phyloP scores from a whole-genome alignment of 2,113 vertebrate genomes.

The Pungitius pungitius region DNA sequence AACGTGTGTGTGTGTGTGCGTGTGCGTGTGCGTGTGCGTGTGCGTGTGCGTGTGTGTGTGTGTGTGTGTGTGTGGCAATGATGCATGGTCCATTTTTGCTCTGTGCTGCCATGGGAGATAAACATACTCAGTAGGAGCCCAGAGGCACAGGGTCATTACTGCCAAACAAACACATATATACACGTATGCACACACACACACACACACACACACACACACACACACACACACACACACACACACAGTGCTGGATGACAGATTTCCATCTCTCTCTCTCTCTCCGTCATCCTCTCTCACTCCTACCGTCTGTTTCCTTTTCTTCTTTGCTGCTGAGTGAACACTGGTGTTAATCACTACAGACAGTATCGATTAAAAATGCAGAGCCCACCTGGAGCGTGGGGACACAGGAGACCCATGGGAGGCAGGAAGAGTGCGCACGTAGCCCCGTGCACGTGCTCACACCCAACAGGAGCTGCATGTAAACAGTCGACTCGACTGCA shows the following conservation, averaged over 20 bases:
- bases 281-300: slow-evolving; percentile 35
- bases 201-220: slow-evolving; percentile 21
- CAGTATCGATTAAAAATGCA: slow-evolving; percentile 83
- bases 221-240: slow-evolving; percentile 50
- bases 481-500: slow-evolving; percentile 52
- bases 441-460: slow-evolving; percentile 35
- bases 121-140: slow-evolving; percentile 79
- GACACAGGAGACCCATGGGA: slow-evolving; percentile 71
- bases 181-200: slow-evolving; percentile 28
- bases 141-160: slow-evolving; percentile 81
- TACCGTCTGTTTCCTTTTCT: slow-evolving; percentile 34
- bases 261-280: slow-evolving; percentile 64
- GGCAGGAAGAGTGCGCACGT: slow-evolving; percentile 42
- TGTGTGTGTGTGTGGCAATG: slow-evolving; percentile 58
- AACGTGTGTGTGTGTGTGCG: slow-evolving; percentile 46
- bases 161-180: slow-evolving; percentile 65
- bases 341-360: slow-evolving; percentile 79
- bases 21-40: slow-evolving; percentile 30
- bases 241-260: slow-evolving; percentile 67
- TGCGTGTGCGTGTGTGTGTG: slow-evolving; percentile 33
- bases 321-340: slow-evolving; percentile 61
- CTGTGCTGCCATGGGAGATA: slow-evolving; percentile 77
- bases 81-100: slow-evolving; percentile 81
- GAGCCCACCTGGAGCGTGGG: slow-evolving; percentile 80
- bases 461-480: slow-evolving; percentile 37